Conservation (phyloP, 2,797 vertebrate species). For the Vireo griseus region DNA sequence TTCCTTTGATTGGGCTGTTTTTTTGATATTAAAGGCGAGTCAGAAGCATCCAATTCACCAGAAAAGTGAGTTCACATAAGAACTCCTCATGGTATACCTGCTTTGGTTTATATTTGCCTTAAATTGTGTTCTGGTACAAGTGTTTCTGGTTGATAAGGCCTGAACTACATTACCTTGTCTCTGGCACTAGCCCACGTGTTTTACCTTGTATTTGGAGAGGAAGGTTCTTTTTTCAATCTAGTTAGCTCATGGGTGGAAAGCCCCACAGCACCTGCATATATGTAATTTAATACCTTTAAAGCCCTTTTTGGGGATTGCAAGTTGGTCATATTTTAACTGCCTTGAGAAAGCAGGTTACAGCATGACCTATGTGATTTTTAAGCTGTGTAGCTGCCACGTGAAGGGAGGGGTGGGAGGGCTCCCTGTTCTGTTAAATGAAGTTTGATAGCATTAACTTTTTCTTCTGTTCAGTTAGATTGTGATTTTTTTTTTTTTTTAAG, state of each 20-base stretch:
- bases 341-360: constrained; percentile 35
- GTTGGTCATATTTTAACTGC: constrained; percentile 27
- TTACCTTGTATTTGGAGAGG: neutral
- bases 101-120: neutral
- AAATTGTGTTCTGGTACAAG: neutral
- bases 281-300: constrained; percentile 42
- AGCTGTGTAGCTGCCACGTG: neutral
- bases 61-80: neutral
- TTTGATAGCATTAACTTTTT: neutral
- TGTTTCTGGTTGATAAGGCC: neutral
- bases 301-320: neutral
- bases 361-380: neutral
- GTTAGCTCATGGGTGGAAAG: constrained; percentile 57
- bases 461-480: neutral
- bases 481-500: neutral
- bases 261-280: constrained; percentile 16
- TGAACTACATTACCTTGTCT: neutral
- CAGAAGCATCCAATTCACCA: neutral
- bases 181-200: neutral
- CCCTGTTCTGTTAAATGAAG: neutral
- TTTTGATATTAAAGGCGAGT: neutral
- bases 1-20: neutral
- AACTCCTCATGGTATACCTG: neutral
- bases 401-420: neutral
- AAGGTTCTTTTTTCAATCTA: neutral